Evolutionary conservation across 2,113 vertebrate species (phyloP), one percentile per base, ranked within the genome.

Genomic region (Psittacula cyanocephala): DNA sequence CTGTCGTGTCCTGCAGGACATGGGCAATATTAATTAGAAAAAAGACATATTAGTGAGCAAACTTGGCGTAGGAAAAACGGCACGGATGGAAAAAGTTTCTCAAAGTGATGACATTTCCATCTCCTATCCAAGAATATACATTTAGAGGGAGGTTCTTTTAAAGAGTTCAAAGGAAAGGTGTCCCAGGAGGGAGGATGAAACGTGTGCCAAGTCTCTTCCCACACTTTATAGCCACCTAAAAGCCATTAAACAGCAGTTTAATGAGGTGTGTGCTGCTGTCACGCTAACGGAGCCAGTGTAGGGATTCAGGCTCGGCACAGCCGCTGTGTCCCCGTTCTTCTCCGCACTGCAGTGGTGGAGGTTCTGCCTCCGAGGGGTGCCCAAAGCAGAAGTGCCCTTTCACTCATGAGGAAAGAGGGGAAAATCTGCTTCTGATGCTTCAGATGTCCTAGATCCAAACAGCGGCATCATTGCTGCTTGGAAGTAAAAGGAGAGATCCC

Each of bases 271-370:
- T 17, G 0, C 17, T 69, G 50, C 70, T 1, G 3, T 7, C 9
- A 0, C 1, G 16, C 25, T 24, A 39, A 19, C 1, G 4, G 46
- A 4, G 6, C 17, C 1, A 27, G 23, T 49, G 46, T 7, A 24
- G 75, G 29, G 12, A 6, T 8, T 3, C 11, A 8, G 60, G 20
- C 52, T 8, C 12, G n/a, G 6, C 24, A 0, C 8, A 5, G 3
- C 60, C 1, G 0, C 28, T 19, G 46, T 49, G 72, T 18, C 60
- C 68, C 5, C 1, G 6, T 12, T 59, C 57, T 59, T 35, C 33
- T 35, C 57, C 13, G 1, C 22, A 5, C 57, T 59, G 57, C 57
- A 59, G 57, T 59, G 22, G 24, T 35, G 57, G 57, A 59, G 57
- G 33, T 35, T 59, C 33, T 35, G 33, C 33, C 33, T 35, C 33